Base-by-base conservation (phyloP, 2,113 vertebrate genomes). In the Festucalex cinctus region DNA sequence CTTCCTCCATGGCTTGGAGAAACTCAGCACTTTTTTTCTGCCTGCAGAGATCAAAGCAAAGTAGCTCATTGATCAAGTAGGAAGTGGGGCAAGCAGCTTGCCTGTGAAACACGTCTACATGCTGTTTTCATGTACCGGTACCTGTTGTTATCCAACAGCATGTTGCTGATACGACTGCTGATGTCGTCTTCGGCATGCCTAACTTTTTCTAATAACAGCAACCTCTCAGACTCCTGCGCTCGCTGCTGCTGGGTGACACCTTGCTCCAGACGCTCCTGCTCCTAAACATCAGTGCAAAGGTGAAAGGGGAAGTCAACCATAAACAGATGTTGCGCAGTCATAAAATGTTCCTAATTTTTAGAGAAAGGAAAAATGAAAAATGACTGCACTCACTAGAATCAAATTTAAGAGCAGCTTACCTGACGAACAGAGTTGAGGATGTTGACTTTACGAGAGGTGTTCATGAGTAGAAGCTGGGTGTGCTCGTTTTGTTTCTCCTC, bases 1-100 rank as follows among this genome's bases (percentile, higher is more conserved):
- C 95, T 32, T 96, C 93, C 71, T 99, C 95, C 82, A 99, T 83
- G 1, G 93, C 90, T 81, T 98, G 95, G 46, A 98, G 88, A 75
- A 98, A 92, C 79, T 93, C 93, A 0, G 95, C 92, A 49, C 87
- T 96, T 82, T 92, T 94, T 51, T 91, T 95, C 70, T 98, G 95
- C 73, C 97, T 99, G 66, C n/a, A 78, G 3, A 70, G 64, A 75
- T 14, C 9, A 9, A 58, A 46, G 44, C 13, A 53, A 46, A 68
- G 64, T 3, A 36, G 9, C 24, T 39, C 12, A n/a, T 51, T n/a
- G n/a, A 35, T 71, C 36, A 73, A 17, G 16, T 28, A 8, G 20
- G 3, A 41, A 41, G 43, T 17, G 43, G 3, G 36, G n/a, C 36
- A 13, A 56, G 37, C 26, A 32, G 22, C 12, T 19, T 20, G 8